phyloP scores from a whole-genome alignment of 2,797 vertebrate species.

The Crenichthys baileyi region DNA sequence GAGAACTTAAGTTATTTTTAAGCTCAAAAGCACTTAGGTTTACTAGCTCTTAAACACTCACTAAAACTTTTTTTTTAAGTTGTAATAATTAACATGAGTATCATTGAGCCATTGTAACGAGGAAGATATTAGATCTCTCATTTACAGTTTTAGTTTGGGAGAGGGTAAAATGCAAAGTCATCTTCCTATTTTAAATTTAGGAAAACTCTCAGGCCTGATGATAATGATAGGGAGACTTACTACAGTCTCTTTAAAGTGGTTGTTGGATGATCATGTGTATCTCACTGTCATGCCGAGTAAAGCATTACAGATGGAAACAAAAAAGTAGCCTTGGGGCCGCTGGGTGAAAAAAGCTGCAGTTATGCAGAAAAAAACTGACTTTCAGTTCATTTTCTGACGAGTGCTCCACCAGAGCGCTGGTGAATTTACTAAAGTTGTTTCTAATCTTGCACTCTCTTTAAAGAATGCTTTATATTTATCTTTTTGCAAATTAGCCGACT shows the following conservation, averaged over 20 bases:
- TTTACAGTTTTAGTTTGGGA: background rate
- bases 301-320: background rate
- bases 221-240: background rate
- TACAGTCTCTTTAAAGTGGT: background rate
- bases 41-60: background rate
- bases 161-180: background rate
- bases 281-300: background rate
- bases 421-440: background rate
- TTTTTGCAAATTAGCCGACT: background rate
- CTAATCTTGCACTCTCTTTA: background rate
- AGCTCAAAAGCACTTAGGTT: background rate
- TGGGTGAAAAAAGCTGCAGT: conserved; percentile 1
- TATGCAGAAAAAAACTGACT: background rate
- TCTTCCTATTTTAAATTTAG: background rate
- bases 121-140: background rate
- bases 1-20: background rate
- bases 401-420: background rate
- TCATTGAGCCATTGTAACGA: background rate
- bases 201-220: background rate
- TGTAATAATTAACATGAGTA: background rate
- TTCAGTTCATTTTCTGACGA: background rate
- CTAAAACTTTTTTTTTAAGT: too few relatives aligned
- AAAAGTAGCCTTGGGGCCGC: background rate
- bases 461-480: background rate
- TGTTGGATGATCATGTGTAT: background rate